Evolutionary conservation across 2,797 vertebrate genomes (phyloP), one percentile per base, ranked within the genome.

Genomic region (Netta rufina): DNA sequence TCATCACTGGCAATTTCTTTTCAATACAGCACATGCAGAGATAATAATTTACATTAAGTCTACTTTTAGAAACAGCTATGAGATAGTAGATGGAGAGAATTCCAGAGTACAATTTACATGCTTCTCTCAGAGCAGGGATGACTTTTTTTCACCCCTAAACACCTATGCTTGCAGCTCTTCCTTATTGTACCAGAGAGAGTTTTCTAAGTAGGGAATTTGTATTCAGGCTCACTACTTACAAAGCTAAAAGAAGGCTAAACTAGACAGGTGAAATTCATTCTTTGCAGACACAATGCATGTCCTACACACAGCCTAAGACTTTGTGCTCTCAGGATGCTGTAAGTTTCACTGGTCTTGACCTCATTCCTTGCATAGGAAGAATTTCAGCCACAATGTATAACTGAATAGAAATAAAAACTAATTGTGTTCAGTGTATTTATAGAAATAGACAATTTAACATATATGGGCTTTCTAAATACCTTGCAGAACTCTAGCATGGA

Each of bases 61-160:
- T 95, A 64, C 76, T 87, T 87, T 64, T 77, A 84, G 64, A 93
- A 96, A 96, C 56, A 85, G 71, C 81, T 38, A 53, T 16, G 58
- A 20, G 83, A 84, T 9, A 90, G 61, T 32, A 92, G 76, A 36
- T 69, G 67, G 61, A 92, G 73, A 91, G 25, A 81, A 92, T 89
- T 92, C 43, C 36, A 38, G 43, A 71, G 17, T 62, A 64, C 51
- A 49, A 78, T 90, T 53, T 60, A 84, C 60, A 77, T 95, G 45
- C 80, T 94, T 80, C 38, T 71, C n/a, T 41, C 66, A 86, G 22
- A 89, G 86, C 54, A 47, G 62, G 60, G 47, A 51, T 54, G 62
- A 54, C 3, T 64, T 90, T 60, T 60, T 62, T 91, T 60, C 61
- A 6, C 27, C 51, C 41, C 4, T 11, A 67, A 58, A 51, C 45